phyloP scores from a whole-genome alignment of 2,113 vertebrate species.

The Solenodon paradoxus region DNA sequence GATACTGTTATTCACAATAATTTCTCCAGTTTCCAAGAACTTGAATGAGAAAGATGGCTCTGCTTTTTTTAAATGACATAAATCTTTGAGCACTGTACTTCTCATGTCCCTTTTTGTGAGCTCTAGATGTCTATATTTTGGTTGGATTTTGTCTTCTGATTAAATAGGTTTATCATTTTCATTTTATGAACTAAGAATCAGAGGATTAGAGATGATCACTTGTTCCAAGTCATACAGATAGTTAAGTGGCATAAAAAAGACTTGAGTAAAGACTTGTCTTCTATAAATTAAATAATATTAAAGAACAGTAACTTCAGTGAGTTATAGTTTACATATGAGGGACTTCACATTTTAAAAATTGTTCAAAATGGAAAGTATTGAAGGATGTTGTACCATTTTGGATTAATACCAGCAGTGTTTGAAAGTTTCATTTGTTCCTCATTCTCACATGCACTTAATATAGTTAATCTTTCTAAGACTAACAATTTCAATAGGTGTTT shows the following conservation, averaged over 20 bases:
- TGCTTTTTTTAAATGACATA: conserved; percentile 74
- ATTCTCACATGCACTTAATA: too few relatives aligned
- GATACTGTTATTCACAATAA: conserved; percentile 72
- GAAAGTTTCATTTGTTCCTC: too few relatives aligned
- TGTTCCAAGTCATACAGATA: not conserved
- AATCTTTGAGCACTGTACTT: conserved; percentile 85
- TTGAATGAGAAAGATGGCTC: conserved; percentile 68
- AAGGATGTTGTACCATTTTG: too few relatives aligned
- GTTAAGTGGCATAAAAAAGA: not conserved
- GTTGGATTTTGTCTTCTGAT: conserved; percentile 74
- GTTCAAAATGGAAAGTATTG: not conserved
- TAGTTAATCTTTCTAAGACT: too few relatives aligned
- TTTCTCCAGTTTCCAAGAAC: conserved; percentile 71
- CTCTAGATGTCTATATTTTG: conserved; percentile 77
- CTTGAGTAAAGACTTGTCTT: not conserved
- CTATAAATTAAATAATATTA: not conserved
- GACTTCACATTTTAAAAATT: not conserved
- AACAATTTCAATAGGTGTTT: too few relatives aligned
- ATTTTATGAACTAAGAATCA: not conserved
- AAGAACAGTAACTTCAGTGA: not conserved
- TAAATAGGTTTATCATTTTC: not conserved
- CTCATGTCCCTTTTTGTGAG: conserved; percentile 82
- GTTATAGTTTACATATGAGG: not conserved
- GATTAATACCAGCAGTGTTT: too few relatives aligned
- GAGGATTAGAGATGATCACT: not conserved